Conservation (phyloP, 1,140 invertebrate species). For the Drosophila tsacasi region DNA sequence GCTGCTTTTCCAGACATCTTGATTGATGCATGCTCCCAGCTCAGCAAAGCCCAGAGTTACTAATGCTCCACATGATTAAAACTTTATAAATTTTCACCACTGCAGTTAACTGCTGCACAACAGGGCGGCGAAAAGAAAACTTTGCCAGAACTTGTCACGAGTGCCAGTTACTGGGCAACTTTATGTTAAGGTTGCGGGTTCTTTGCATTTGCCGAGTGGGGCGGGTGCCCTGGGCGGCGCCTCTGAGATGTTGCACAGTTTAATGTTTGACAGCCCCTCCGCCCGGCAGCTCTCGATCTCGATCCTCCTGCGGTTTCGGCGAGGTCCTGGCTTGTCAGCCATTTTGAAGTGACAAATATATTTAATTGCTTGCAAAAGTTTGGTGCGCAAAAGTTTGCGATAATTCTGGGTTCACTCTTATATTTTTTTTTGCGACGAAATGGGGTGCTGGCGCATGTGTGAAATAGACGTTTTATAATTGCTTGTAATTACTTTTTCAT, state of each 20-base stretch:
- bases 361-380: slow-evolving; percentile 80
- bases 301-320: slow-evolving; percentile 53
- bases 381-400: slow-evolving; percentile 57
- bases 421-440: slow-evolving; percentile 27
- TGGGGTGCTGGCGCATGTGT: slow-evolving; percentile 47
- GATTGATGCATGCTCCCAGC: slow-evolving; percentile 26
- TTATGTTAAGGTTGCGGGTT: slow-evolving; percentile 53
- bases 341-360: slow-evolving; percentile 77
- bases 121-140: slow-evolving; percentile 28
- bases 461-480: slow-evolving; percentile 74
- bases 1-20: slow-evolving; percentile 1
- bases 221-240: slow-evolving; percentile 29
- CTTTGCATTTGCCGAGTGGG: slow-evolving; percentile 61
- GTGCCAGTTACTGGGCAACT: slow-evolving; percentile 60
- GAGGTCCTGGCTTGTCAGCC: slow-evolving; percentile 69
- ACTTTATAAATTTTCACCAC: slow-evolving; percentile 56
- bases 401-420: slow-evolving; percentile 35
- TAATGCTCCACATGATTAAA: slow-evolving; percentile 68
- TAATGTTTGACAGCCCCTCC: slow-evolving; percentile 73
- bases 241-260: slow-evolving; percentile 64
- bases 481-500: slow-evolving; percentile 70
- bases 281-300: slow-evolving; percentile 41
- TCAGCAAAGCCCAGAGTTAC: slow-evolving; percentile 10
- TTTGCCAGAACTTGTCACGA: slow-evolving; percentile 57
- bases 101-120: slow-evolving; percentile 56